Base-by-base conservation (phyloP, 1,140 invertebrate genomes). In the Uloborus diversus region DNA sequence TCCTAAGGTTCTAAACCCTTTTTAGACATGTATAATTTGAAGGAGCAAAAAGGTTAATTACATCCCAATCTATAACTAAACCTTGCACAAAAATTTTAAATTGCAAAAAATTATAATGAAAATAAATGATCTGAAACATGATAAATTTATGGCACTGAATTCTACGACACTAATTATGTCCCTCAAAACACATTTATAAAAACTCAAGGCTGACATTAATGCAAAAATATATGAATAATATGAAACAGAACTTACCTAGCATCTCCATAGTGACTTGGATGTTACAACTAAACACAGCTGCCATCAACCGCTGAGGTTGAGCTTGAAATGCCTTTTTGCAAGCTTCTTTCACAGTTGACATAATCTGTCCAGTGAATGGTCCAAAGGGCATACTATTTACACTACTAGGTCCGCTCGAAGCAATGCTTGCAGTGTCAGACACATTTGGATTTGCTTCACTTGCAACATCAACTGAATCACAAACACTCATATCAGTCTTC, bases 201-300 rank as follows among this genome's bases (percentile, higher is more conserved):
- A n/a, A n/a, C n/a, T n/a, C n/a, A n/a, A n/a, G n/a, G n/a, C n/a
- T n/a, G n/a, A n/a, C n/a, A n/a, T n/a, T n/a, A n/a, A n/a, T n/a
- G n/a, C n/a, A n/a, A n/a, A n/a, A n/a, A n/a, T n/a, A n/a, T n/a
- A n/a, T n/a, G n/a, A n/a, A n/a, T n/a, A n/a, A n/a, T n/a, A n/a
- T n/a, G n/a, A 2, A 51, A 69, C 56, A 28, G 32, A 65, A 91
- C 93, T 93, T 87, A 94, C 96, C 97, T 84, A 99, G 89, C 82
- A 96, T 94, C 87, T 97, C 95, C 2, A 94, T 92, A 82, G 94
- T 96, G 13, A 96, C 96, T 84, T 95, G 91, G 80, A 99, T 96
- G 83, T 91, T 93, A 87, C 96, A 99, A 37, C 91, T 94, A 86
- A 98, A 99, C 96, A 99, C 99, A 0, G 98, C 96, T 13, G 94